A percentile compares a stretch with the other conserved stretches of the same genome.
Conservation (phyloP, 2,888 invertebrate species). For the Rhagophthalmus giganteus region DNA sequence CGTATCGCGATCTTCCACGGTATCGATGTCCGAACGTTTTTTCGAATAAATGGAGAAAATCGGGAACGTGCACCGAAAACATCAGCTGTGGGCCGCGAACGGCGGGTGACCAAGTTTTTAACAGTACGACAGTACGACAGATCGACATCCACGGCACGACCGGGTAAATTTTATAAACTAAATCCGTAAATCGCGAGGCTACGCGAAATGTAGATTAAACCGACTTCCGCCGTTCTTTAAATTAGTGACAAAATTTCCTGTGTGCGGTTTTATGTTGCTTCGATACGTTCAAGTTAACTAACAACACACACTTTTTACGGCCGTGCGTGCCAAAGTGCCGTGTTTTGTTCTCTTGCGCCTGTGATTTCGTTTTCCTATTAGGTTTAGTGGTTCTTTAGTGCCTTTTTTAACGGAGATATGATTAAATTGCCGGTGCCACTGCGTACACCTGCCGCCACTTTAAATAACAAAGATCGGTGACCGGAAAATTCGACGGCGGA, state of each 20-base stretch:
- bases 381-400: slow-evolving; percentile 10
- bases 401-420: neutral
- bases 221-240: slow-evolving; percentile 30
- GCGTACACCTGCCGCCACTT: neutral
- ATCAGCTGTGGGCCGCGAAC: slow-evolving; percentile 8
- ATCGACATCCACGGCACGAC: too few relatives aligned
- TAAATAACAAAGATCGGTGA: slow-evolving; percentile 4
- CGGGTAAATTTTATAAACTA: too few relatives aligned
- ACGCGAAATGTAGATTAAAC: slow-evolving; percentile 18
- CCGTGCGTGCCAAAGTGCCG: slow-evolving; percentile 19
- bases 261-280: slow-evolving; percentile 25
- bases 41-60: neutral
- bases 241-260: slow-evolving; percentile 29
- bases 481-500: neutral
- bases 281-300: too few relatives aligned
- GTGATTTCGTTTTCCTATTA: slow-evolving; percentile 16
- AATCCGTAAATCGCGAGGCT: slow-evolving; percentile 4
- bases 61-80: neutral
- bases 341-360: slow-evolving; percentile 7
- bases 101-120: slow-evolving; percentile 5
- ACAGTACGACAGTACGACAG: too few relatives aligned
- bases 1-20: too few relatives aligned
- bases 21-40: neutral
- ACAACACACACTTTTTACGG: slow-evolving; percentile 1
- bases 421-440: neutral